Evolutionary conservation across 2,113 vertebrate genomes (phyloP).

Genomic region (Hippocampus comes): DNA sequence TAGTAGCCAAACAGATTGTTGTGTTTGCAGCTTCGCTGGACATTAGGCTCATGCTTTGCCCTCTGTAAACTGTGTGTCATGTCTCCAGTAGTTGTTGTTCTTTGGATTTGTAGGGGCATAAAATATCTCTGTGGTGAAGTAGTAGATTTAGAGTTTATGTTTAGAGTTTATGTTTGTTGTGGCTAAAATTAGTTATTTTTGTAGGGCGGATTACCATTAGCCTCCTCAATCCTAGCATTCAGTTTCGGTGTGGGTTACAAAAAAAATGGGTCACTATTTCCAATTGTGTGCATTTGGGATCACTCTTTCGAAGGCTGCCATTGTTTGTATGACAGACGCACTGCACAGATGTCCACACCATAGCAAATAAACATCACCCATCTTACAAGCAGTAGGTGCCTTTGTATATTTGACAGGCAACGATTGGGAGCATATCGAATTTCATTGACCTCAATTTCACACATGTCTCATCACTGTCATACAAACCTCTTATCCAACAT

Average conservation of each 20-base stretch:
- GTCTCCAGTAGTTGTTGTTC: conserved; percentile 4
- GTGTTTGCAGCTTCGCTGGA: conserved; percentile 24
- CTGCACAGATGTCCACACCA: neutral
- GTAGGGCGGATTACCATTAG: conserved; percentile 9
- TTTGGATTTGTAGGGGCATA: neutral
- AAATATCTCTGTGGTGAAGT: neutral
- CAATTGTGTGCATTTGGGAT: conserved; percentile 12
- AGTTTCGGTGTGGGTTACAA: conserved; percentile 16
- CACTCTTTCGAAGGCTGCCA: conserved; percentile 10
- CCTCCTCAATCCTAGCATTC: conserved; percentile 17
- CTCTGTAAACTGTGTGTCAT: neutral
- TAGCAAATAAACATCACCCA: conserved; percentile 7
- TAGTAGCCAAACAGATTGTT: conserved; percentile 23
- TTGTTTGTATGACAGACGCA: conserved; percentile 34
- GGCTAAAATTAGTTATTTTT: conserved; percentile 17
- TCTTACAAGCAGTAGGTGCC: neutral
- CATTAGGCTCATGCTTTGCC: neutral
- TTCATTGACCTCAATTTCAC: neutral
- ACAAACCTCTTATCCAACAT: neutral
- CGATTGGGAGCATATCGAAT: neutral
- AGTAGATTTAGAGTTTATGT: conserved; percentile 2
- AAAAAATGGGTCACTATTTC: conserved; percentile 16
- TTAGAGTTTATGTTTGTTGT: conserved; percentile 9
- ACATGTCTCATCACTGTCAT: neutral
- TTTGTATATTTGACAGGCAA: neutral